phyloP scores from a whole-genome alignment of 2,113 vertebrate genomes.

The Glaucomys volans region DNA sequence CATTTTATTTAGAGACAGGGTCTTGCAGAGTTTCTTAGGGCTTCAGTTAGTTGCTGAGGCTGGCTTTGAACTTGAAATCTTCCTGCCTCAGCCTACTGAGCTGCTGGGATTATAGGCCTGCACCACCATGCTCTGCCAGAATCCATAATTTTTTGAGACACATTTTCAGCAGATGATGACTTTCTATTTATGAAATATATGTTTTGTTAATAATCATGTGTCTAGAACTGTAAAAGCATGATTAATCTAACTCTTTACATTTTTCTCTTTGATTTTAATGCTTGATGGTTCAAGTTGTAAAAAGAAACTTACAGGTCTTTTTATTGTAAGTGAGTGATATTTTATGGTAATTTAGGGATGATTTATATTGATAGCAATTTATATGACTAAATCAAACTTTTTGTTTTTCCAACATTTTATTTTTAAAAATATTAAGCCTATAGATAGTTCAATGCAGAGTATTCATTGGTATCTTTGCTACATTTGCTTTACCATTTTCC shows the following conservation, averaged over 20 bases:
- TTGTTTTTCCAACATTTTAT: background rate
- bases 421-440: background rate
- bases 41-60: too few species aligned
- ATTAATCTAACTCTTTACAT: background rate
- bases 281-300: background rate
- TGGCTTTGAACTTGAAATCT: too few species aligned
- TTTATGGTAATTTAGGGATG: background rate
- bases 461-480: background rate
- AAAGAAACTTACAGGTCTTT: background rate
- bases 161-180: background rate
- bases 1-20: too few species aligned
- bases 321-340: background rate
- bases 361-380: background rate
- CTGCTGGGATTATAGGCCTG: too few species aligned
- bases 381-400: background rate
- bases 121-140: too few species aligned
- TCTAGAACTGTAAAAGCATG: background rate
- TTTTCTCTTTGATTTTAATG: background rate
- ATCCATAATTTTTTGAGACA: background rate
- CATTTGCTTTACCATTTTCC: background rate
- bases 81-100: too few species aligned
- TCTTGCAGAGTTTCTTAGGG: too few species aligned
- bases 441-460: background rate
- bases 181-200: background rate
- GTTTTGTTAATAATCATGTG: background rate